Evolutionary conservation across 37 sponge, comb jelly and placozoan species (phyloP), one percentile per base, ranked within the genome.

Genomic region (Dysidea cf. avara): DNA sequence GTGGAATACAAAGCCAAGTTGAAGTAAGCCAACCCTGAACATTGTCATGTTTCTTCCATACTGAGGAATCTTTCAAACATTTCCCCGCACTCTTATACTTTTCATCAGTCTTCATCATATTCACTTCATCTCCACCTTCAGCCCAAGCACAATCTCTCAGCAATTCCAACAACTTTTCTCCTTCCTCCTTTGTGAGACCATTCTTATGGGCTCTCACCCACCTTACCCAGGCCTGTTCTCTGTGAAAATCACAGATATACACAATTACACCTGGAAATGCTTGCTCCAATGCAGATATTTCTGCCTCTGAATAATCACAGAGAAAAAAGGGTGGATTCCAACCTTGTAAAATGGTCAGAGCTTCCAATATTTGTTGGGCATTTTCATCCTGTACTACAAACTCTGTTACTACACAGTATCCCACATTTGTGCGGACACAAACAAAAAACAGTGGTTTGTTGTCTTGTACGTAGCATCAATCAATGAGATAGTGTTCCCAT

Each of bases 171-270:
- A 79, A 64, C 22, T 2, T 6, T 31, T 79, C 81, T 28, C 39
- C 64, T 47, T 70, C 64, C 3, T 56, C 50, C 13, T 9, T 25
- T 12, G 55, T 73, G 39, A 81, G 74, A 32, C 74, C 82, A 55
- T 81, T 71, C 26, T 80, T 70, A 49, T 34, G 39, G 55, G 61
- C 74, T 50, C 35, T 55, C 35, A 66, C 60, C 83, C 83, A 82
- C 22, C 83, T 25, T 9, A 18, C 58, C 83, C 83, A 82, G 12
- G 64, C 61, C 30, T 74, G 83, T 53, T 82, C 83, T 12, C 67
- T 47, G 47, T 81, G 81, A 33, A 81, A 81, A 54, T 81, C 81
- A 81, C 81, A 81, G 21, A 74, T 22, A 22, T 75, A 82, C 18
- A 73, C 74, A 18, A 33, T 56, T 6, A 54, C 43, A 7, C 39